Conservation (phyloP, 2,797 vertebrate species). For the Sebastes paucispinis region DNA sequence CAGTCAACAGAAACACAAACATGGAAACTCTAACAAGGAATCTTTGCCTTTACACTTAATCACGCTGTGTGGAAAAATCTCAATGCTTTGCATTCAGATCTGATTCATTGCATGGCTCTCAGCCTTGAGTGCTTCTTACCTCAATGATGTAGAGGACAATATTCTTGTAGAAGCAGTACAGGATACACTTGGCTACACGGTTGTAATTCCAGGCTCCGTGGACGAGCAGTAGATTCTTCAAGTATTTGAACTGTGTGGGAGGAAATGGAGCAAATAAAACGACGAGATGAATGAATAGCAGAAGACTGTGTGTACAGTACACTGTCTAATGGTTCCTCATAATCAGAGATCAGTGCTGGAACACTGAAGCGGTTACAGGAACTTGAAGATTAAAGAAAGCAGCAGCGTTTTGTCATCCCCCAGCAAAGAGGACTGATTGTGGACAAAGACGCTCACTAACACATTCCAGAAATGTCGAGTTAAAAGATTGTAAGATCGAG, state of each 20-base stretch:
- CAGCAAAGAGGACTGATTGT: conserved; percentile 48
- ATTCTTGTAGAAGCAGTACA: conserved; percentile 98
- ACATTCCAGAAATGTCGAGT: conserved; percentile 65
- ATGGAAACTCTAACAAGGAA: conserved; percentile 61
- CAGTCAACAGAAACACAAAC: conserved; percentile 70
- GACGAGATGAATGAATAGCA: conserved; percentile 50
- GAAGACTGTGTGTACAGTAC: conserved; percentile 33
- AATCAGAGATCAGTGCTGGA: conserved; percentile 47
- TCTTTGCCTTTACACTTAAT: conserved; percentile 45
- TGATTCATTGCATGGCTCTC: background rate
- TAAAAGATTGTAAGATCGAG: conserved; percentile 28
- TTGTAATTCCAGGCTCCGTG: conserved; percentile 97
- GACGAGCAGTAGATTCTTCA: conserved; percentile 92
- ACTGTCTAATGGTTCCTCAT: conserved; percentile 32
- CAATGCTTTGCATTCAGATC: conserved; percentile 35
- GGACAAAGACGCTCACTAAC: conserved; percentile 43
- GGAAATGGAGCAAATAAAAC: conserved; percentile 35
- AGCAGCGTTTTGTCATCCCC: conserved; percentile 43
- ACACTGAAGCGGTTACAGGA: conserved; percentile 45
- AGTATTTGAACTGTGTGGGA: conserved; percentile 83
- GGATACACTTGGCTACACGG: conserved; percentile 93
- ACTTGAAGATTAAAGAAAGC: conserved; percentile 65
- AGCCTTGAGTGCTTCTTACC: conserved; percentile 67
- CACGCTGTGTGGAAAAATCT: conserved; percentile 18
- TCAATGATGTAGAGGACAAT: conserved; percentile 92